Base-by-base conservation (phyloP, 1,140 invertebrate species). In the Pseudomyrmex cubaensis region DNA sequence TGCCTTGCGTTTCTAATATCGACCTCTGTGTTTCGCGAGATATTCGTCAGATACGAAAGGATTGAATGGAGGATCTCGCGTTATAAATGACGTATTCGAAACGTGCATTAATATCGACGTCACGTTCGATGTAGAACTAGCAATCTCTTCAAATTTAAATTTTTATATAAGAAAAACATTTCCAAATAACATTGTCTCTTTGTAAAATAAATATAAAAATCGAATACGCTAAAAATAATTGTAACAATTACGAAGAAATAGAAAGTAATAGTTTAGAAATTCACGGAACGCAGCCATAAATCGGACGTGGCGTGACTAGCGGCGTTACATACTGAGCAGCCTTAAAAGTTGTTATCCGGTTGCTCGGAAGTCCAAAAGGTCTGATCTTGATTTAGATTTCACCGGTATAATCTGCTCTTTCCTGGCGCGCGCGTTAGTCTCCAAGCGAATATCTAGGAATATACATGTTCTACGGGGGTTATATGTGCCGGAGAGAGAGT, bases 301-400 rank as follows among this genome's bases (percentile, higher is more conserved):
- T 80, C 56, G 17, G 25, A 25, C 35, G 59, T 48, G 52, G n/a
- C 25, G 54, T 35, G 25, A 17, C 56, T 59, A 44, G 67, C 46
- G 78, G 46, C 67, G 78, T 59, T 87, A 83, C 83, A 50, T 59
- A 59, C 54, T 76, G 83, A 83, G 84, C 78, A 83, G 77, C 82
- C 73, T 85, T 74, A 78, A 82, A 35, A 56, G 85, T 78, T 77
- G 82, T 87, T 86, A 72, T 84, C 66, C 84, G 74, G 59, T 84
- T 54, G 74, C 64, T 85, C 82, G 80, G 84, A 86, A 89, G 82
- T 88, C 66, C 25, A 73, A 7, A 67, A 48, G 46, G 54, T 61
- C 66, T 88, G 87, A 89, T 89, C 86, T 87, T 89, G 87, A 89
- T 89, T 89, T 89, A 89, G 87, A 86, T 89, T 88, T 88, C 76